Conservation (phyloP, 2,888 invertebrate genomes). For the Drosophila melanocephala region DNA sequence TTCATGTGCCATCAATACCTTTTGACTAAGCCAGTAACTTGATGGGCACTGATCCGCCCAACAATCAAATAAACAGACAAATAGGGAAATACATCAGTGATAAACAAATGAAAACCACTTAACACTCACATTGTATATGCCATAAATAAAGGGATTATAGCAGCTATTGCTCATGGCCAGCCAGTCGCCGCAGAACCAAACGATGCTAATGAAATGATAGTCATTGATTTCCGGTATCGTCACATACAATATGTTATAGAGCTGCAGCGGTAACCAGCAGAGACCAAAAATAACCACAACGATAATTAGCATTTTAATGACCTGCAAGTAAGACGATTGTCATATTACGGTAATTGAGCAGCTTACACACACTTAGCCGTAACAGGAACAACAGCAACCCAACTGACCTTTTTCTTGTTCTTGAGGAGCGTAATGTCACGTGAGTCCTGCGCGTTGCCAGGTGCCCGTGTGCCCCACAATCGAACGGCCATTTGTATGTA, state of each 20-base stretch:
- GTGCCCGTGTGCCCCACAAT: conserved; percentile 92
- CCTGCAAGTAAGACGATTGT: conserved; percentile 86
- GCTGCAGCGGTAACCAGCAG: conserved; percentile 93
- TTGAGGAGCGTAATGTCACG: conserved; percentile 92
- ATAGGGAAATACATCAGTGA: background rate
- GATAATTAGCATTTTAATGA: conserved; percentile 95
- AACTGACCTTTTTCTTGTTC: conserved; percentile 92
- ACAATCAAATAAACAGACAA: background rate
- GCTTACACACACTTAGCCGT: background rate
- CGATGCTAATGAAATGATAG: conserved; percentile 92
- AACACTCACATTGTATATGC: conserved; percentile 93
- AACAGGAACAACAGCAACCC: background rate
- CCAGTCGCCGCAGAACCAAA: conserved; percentile 95
- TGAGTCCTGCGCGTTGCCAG: conserved; percentile 92
- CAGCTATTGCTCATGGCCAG: conserved; percentile 96
- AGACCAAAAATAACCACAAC: conserved; percentile 93
- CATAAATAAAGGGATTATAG: conserved; percentile 96
- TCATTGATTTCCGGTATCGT: conserved; percentile 90
- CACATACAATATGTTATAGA: conserved; percentile 90
- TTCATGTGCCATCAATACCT: background rate
- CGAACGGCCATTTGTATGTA: conserved; percentile 92
- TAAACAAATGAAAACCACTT: conserved; percentile 2
- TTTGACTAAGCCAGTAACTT: background rate
- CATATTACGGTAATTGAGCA: too few relatives aligned
- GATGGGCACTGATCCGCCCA: too few relatives aligned